Base-by-base conservation (phyloP, 2,888 invertebrate species). In the Biston betularia region DNA sequence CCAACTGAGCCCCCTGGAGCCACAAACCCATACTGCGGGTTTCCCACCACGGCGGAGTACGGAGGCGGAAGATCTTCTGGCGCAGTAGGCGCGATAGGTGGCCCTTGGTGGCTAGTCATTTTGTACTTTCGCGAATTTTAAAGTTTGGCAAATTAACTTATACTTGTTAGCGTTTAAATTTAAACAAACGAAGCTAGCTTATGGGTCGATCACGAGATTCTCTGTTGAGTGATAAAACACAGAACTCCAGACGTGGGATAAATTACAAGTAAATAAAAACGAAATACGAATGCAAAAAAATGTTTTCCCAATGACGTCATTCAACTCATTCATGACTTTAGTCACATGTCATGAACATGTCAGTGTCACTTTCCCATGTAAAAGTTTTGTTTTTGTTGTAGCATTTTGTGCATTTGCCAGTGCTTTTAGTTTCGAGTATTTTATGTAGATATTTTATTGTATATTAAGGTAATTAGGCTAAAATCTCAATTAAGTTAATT, bases 1-100 rank as follows among this genome's bases (percentile, higher is more conserved):
- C 48, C 57, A n/a, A 44, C 35, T 11, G 57, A 15, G 10, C 75
- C 77, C 40, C 72, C 78, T 38, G 83, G 80, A 24, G 80, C 75
- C 15, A 82, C 80, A 50, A 92, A 92, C 0, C 93, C 93, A 74
- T 93, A 92, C 66, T 89, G 90, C 33, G 88, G 86, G 75, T 89
- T 92, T 7, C 90, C 88, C 11, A 93, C 90, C 5, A 93, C 93
- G 24, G 91, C 84, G 1, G 93, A 89, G 75, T 93, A 93, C 4
- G 93, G 93, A 35, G 93, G 93, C 33, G 93, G 93, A 72, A 92
- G 86, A 84, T 93, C 93, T 71, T 89, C 88, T 52, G 88, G 83
- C 48, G 86, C 89, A 63, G 84, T 78, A 64, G 90, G 81, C 54
- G 76, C 78, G 68, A 72, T 70, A 74, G 73, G 81, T 40, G 86